Evolutionary conservation across 2,888 invertebrate genomes (phyloP).

Genomic region (Rhopalosiphum nymphaeae): DNA sequence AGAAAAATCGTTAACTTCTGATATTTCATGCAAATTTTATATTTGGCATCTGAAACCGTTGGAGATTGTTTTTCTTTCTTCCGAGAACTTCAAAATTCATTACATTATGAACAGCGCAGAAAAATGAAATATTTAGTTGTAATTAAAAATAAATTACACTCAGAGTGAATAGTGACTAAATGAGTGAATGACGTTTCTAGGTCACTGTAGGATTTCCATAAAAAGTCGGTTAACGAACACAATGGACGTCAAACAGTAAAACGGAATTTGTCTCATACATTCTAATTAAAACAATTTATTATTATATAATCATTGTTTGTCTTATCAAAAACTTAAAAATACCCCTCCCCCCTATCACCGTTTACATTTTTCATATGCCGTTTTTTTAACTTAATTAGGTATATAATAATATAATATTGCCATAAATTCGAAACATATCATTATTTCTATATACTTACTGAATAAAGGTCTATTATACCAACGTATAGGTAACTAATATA

Average conservation of each 20-base stretch:
- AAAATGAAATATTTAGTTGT: conserved; percentile 34
- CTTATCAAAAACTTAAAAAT: conserved; percentile 49
- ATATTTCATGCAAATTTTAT: background rate
- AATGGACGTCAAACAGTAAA: conserved; percentile 38
- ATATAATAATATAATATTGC: background rate
- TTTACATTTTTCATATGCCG: background rate
- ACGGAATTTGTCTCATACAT: conserved; percentile 54
- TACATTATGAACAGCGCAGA: background rate
- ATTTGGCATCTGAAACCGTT: background rate
- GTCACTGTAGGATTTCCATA: conserved; percentile 46
- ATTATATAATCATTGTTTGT: conserved; percentile 43
- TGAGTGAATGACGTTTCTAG: conserved; percentile 47
- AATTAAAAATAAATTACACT: conserved; percentile 50
- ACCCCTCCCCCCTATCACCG: background rate
- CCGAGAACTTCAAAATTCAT: background rate
- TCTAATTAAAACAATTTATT: conserved; percentile 59
- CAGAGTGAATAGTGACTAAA: conserved; percentile 19
- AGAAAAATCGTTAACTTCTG: background rate
- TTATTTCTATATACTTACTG: background rate
- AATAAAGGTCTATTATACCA: background rate
- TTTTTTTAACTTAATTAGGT: background rate
- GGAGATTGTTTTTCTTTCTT: background rate
- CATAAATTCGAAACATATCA: background rate
- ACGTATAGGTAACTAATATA: background rate
- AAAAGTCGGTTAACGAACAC: conserved; percentile 57